A percentile compares a stretch with the other conserved stretches of the same genome.
These are phyloP conservation scores for Hydractinia echinata DNA, from an alignment of 30 jellyfish, hydroid and myxozoan genomes.

Conservation along the genomic window DNA sequence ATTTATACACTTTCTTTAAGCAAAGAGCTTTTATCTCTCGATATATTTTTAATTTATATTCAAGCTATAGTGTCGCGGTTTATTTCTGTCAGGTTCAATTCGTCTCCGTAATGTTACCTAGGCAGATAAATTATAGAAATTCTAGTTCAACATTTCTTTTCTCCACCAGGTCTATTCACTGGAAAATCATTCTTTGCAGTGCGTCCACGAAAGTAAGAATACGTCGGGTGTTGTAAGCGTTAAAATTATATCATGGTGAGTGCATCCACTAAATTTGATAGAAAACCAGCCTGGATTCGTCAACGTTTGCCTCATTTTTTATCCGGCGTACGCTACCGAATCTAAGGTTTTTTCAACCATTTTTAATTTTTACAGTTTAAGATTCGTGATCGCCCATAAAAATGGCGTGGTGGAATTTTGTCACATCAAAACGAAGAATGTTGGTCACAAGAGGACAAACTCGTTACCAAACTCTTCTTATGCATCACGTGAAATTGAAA, in stretches of 20 bases:
- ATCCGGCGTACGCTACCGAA: neutral
- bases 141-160: neutral
- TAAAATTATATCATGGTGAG: constrained; percentile 29
- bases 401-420: constrained; percentile 34
- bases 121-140: too few species aligned
- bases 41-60: too few species aligned
- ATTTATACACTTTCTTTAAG: too few species aligned
- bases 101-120: too few species aligned
- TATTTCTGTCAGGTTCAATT: too few species aligned
- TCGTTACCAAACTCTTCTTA: constrained; percentile 18
- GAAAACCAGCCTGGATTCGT: too few species aligned
- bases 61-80: too few species aligned
- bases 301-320: too few species aligned
- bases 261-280: neutral
- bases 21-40: too few species aligned
- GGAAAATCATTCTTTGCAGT: constrained; percentile 27
- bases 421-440: constrained; percentile 2
- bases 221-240: constrained; percentile 26
- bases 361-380: constrained; percentile 15
- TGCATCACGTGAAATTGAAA: constrained; percentile 7
- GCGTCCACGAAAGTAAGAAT: constrained; percentile 10
- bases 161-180: constrained; percentile 17
- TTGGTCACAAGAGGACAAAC: constrained; percentile 27
- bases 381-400: constrained; percentile 31
- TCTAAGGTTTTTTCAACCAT: neutral